Conservation (phyloP, 2,888 invertebrate genomes). For the Amphipoea lucens region DNA sequence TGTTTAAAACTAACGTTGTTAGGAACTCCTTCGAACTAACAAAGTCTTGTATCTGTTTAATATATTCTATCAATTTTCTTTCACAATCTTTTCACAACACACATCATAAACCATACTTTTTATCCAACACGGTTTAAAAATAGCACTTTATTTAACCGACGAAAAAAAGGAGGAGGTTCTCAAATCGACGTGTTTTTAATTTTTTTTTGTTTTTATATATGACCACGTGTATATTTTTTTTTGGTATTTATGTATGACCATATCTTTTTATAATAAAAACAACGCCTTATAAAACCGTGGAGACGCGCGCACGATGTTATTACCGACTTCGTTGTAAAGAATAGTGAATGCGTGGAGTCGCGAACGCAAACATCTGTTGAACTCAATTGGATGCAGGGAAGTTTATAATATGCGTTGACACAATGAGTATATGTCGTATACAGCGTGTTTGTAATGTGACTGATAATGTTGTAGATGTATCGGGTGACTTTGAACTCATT, state of each 20-base stretch:
- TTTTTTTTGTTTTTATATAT: neutral
- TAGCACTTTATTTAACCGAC: neutral
- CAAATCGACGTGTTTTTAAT: neutral
- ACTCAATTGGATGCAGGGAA: conserved; percentile 79
- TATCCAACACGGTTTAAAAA: conserved; percentile 11
- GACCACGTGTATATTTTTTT: too few relatives aligned
- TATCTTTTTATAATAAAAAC: neutral
- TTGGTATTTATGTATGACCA: neutral
- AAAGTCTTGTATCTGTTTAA: conserved; percentile 2
- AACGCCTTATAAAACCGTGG: conserved; percentile 7
- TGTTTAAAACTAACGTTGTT: conserved; percentile 12
- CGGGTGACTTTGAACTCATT: conserved; percentile 1
- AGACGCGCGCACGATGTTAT: conserved; percentile 32
- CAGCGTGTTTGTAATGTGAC: conserved; percentile 66
- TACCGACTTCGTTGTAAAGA: conserved; percentile 27
- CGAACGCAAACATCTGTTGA: conserved; percentile 78
- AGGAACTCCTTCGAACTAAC: conserved; percentile 1
- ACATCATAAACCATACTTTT: neutral
- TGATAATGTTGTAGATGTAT: neutral
- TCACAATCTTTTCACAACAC: conserved; percentile 25
- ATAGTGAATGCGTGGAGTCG: conserved; percentile 56
- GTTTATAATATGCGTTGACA: conserved; percentile 77
- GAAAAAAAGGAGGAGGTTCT: neutral
- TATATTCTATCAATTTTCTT: conserved; percentile 2
- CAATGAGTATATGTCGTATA: conserved; percentile 61